Evolutionary conservation across 2,797 vertebrate genomes (phyloP), one percentile per base, ranked within the genome.

Genomic region (Cuculus canorus): DNA sequence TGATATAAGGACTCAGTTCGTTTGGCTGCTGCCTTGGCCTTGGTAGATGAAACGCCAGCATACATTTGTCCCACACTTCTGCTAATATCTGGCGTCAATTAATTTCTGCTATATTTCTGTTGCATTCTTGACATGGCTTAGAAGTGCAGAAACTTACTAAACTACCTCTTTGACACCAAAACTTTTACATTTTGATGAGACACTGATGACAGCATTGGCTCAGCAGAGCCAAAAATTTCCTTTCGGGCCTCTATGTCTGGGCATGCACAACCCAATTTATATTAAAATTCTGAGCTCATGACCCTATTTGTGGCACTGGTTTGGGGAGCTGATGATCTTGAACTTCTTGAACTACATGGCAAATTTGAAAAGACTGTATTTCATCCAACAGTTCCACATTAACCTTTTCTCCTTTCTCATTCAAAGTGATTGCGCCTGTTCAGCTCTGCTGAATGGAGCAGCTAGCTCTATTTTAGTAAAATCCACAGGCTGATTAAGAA

Each of bases 311-410:
- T 84, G 88, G 61, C 59, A 91, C 41, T 90, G 76, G 78, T 91
- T 88, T 92, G 12, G 63, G 69, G 30, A 90, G 47, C 30, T 90
- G 85, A 90, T 82, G 82, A 82, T 91, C 78, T 95, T 77, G 71
- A 96, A 77, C 56, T 80, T 91, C 78, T 95, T 77, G 71, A 96
- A 77, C 56, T 80, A 53, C 68, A 89, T 10, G 21, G n/a, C 30
- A 90, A 73, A 89, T 85, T 92, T 82, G 64, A 88, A 93, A 89
- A 92, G 43, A 56, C 32, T 76, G 17, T 81, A 69, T 90, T 92
- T 90, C 72, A 90, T 75, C 52, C 70, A 94, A 79, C 23, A 95
- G 56, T 37, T 82, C 45, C 56, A 66, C 24, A 82, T 86, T 88
- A 93, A 93, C 78, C 83, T 84, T 79, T 88, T 63, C 52, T 95